Percentiles rank a stretch among this genome's conserved stretches.
Conservation (phyloP, 2,113 vertebrate genomes). For the Prunella fulvescens region DNA sequence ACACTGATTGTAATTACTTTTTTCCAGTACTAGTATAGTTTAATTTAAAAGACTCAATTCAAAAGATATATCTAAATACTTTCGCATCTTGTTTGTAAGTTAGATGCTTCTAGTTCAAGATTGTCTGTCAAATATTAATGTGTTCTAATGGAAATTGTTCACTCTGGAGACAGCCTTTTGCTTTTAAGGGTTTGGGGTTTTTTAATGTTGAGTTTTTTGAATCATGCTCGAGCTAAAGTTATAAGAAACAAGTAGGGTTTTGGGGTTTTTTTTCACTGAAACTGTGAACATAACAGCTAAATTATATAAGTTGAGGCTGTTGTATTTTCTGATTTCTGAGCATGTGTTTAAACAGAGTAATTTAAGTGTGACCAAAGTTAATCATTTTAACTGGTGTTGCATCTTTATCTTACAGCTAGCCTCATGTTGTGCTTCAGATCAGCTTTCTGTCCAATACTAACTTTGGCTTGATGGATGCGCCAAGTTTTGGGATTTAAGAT, state of each 20-base stretch:
- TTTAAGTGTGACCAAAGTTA: neutral
- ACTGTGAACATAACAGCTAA: neutral
- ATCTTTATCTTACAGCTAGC: neutral
- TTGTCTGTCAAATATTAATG: slow-evolving; percentile 77
- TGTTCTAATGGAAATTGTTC: slow-evolving; percentile 74
- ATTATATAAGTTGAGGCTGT: neutral
- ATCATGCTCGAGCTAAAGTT: neutral
- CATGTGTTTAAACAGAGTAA: neutral
- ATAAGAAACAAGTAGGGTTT: neutral
- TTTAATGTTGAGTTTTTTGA: slow-evolving; percentile 42
- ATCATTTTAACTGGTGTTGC: neutral
- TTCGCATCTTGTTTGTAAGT: slow-evolving; percentile 55
- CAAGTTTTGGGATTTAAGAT: neutral
- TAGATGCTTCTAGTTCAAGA: slow-evolving; percentile 52
- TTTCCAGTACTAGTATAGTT: neutral
- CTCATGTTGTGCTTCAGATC: neutral
- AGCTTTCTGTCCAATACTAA: neutral
- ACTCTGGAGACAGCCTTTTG: slow-evolving; percentile 62
- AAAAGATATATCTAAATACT: slow-evolving; percentile 26
- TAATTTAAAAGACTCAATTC: slow-evolving; percentile 4
- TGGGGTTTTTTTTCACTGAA: neutral
- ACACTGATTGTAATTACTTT: neutral
- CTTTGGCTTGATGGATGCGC: neutral
- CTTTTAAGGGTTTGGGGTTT: slow-evolving; percentile 52
- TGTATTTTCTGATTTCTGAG: neutral